Conservation (phyloP, 2,888 invertebrate species). For the Rhopalosiphum nymphaeae region DNA sequence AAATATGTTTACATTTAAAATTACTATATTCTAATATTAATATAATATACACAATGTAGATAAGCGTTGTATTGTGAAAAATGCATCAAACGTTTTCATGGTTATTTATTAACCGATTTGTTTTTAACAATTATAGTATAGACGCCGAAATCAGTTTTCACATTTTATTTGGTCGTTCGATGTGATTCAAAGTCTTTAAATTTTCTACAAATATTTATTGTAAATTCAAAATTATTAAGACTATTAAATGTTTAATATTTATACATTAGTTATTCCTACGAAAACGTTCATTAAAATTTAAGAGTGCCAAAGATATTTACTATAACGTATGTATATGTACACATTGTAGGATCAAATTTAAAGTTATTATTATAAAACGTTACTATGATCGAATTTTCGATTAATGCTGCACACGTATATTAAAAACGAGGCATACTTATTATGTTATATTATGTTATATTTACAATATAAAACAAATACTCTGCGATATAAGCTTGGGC, state of each 20-base stretch:
- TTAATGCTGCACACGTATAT: background rate
- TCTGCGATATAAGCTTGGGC: background rate
- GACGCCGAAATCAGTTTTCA: background rate
- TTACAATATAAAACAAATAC: background rate
- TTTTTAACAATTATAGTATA: background rate
- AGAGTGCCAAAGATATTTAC: background rate
- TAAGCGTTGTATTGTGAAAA: background rate
- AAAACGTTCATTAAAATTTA: background rate
- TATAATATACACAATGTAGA: background rate
- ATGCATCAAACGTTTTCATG: background rate
- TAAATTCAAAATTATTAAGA: background rate
- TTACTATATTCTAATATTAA: background rate
- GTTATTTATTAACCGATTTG: background rate
- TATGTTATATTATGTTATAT: too few relatives aligned
- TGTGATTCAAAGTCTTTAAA: background rate
- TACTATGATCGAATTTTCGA: background rate
- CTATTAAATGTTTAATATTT: background rate
- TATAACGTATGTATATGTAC: background rate
- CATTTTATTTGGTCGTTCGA: background rate
- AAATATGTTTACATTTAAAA: background rate
- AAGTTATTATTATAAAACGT: background rate
- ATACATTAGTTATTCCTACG: background rate
- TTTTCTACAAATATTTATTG: background rate
- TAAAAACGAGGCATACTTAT: background rate
- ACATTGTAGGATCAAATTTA: background rate